Percentiles rank a stretch among this genome's conserved stretches.
Conservation (phyloP, 2,888 invertebrate genomes). For the Drosophila pseudotakahashii region DNA sequence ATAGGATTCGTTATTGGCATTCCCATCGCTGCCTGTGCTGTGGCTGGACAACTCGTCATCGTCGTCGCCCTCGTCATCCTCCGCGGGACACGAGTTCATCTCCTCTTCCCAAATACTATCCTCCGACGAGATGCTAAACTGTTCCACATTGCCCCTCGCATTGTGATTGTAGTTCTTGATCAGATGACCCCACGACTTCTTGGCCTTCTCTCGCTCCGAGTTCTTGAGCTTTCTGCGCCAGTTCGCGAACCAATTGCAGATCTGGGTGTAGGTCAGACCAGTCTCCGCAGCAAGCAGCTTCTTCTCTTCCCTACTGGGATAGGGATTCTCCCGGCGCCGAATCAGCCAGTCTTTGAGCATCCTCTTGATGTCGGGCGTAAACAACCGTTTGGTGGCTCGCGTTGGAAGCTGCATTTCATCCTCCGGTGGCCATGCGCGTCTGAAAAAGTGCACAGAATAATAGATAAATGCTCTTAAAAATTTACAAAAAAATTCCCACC, state of each 20-base stretch:
- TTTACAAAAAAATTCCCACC: slow-evolving; percentile 84
- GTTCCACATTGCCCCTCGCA: slow-evolving; percentile 91
- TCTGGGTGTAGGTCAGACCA: slow-evolving; percentile 91
- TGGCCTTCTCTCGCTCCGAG: slow-evolving; percentile 88
- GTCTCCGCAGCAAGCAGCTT: slow-evolving; percentile 90
- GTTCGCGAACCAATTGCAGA: slow-evolving; percentile 93
- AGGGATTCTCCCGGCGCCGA: slow-evolving; percentile 90
- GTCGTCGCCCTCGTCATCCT: slow-evolving; percentile 59
- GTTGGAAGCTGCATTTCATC: slow-evolving; percentile 85
- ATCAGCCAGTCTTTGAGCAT: slow-evolving; percentile 92
- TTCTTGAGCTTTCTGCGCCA: slow-evolving; percentile 92
- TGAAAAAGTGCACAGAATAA: slow-evolving; percentile 32
- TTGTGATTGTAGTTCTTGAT: slow-evolving; percentile 89
- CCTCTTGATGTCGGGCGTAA: slow-evolving; percentile 92
- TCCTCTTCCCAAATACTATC: slow-evolving; percentile 92
- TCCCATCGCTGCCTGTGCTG: slow-evolving; percentile 68
- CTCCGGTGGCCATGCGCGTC: slow-evolving; percentile 83
- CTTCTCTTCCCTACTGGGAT: slow-evolving; percentile 91
- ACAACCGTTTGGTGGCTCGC: slow-evolving; percentile 89
- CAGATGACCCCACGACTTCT: slow-evolving; percentile 90
- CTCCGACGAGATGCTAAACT: slow-evolving; percentile 91
- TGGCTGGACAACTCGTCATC: slow-evolving; percentile 64
- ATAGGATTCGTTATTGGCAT: slow-evolving; percentile 53
- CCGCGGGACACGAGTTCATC: slow-evolving; percentile 69
- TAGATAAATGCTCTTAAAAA: not conserved